Base-by-base conservation (phyloP, 2,888 invertebrate species). In the Cerastis leucographa region DNA sequence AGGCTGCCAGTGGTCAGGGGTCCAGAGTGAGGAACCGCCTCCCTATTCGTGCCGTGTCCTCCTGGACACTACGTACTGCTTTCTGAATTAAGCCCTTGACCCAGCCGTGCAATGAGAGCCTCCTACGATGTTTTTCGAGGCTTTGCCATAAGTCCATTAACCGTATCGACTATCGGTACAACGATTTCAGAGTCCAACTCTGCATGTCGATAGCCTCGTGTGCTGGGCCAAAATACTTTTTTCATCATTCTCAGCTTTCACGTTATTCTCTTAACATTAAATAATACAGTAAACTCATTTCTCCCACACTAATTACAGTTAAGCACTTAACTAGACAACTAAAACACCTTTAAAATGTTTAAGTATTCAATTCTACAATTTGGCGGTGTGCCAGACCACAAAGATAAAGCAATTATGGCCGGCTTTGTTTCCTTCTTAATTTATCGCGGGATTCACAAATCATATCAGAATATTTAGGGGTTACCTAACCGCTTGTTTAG, bases 341-440 rank as follows among this genome's bases (percentile, higher is more conserved):
- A 49, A 40, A 65, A 14, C 51, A 74, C 51, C 19, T 49, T 46
- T 62, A n/a, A 35, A 69, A 29, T 17, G 35, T 69, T 75, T 19
- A 25, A 22, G 17, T 0, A 22, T 66, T 49, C 6, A 62, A 71
- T 67, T 64, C 40, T 11, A 44, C 25, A 65, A 61, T n/a, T 42
- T 54, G 46, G 69, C 42, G 40, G 9, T 44, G 42, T 65, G n/a
- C 71, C 66, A 69, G 64, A 69, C 69, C 40, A 49, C 51, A 61
- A 71, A 59, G 44, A 69, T 66, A 73, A 68, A 64, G 51, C 71
- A 71, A 56, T 72, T 66, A 54, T 54, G 14, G 29, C 19, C 46
- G 14, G 29, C 61, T 35, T 70, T 78, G 35, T 29, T 59, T 19
- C 40, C 25, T 49, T 62, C 42, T 62, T 61, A 54, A 35, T 62